Evolutionary conservation across 2,888 invertebrate genomes (phyloP).

Genomic region (Troides oblongomaculatus): DNA sequence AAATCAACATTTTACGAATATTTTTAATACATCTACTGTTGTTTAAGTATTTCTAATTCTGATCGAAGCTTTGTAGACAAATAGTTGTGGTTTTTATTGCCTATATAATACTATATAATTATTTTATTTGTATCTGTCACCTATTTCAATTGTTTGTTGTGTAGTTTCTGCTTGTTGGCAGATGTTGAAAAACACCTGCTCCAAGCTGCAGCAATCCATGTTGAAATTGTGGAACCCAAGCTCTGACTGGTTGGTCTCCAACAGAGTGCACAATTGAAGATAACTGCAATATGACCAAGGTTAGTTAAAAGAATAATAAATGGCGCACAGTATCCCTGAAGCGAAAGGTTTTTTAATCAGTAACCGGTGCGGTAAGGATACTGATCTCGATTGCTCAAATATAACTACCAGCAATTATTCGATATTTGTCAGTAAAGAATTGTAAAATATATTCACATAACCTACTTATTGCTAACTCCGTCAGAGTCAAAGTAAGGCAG

Average conservation of each 20-base stretch:
- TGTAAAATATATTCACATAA: slow-evolving; percentile 29
- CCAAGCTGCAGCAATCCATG: slow-evolving; percentile 82
- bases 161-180: slow-evolving; percentile 63
- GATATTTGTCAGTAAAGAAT: too few species aligned
- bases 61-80: too few species aligned
- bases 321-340: too few species aligned
- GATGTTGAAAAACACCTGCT: slow-evolving; percentile 81
- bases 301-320: too few species aligned
- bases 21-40: too few species aligned
- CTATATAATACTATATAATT: background rate
- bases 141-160: slow-evolving; percentile 38
- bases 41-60: too few species aligned
- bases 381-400: too few species aligned
- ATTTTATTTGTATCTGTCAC: slow-evolving; percentile 35
- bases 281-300: slow-evolving; percentile 51
- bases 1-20: too few species aligned
- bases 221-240: slow-evolving; percentile 71
- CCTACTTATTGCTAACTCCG: slow-evolving; percentile 77
- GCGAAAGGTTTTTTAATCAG: too few species aligned
- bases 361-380: too few species aligned
- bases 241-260: slow-evolving; percentile 68
- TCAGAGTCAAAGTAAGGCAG: slow-evolving; percentile 76
- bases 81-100: too few species aligned
- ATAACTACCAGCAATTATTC: too few species aligned
- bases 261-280: slow-evolving; percentile 58